Conservation (phyloP, 2,113 vertebrate species). For the Syngnathus typhle region DNA sequence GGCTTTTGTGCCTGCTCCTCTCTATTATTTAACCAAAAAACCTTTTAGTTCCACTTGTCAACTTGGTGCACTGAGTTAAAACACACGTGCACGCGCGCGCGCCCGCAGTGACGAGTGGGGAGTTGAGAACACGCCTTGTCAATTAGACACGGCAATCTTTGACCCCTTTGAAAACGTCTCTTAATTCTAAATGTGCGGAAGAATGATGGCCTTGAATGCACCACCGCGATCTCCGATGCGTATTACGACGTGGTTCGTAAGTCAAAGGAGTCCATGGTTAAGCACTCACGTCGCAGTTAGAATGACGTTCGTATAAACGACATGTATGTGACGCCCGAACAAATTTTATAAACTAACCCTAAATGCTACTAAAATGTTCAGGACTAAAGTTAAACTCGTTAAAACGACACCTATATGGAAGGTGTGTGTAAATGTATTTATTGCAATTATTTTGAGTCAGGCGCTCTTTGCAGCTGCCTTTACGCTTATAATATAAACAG, state of each 20-base stretch:
- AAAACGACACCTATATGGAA: no score
- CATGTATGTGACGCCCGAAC: no score
- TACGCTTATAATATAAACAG: not conserved
- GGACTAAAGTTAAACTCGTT: no score
- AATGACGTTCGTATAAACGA: no score
- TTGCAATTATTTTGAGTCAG: not conserved
- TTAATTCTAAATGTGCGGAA: slow-evolving; percentile 21
- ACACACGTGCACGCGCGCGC: not conserved
- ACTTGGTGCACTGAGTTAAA: slow-evolving; percentile 49
- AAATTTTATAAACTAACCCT: no score
- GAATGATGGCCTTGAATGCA: slow-evolving; percentile 10
- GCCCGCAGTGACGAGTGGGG: not conserved
- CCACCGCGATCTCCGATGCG: no score
- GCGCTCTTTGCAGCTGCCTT: not conserved
- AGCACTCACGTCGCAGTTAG: no score
- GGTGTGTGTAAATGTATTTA: not conserved
- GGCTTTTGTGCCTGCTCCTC: slow-evolving; percentile 90
- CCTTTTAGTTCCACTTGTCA: slow-evolving; percentile 77
- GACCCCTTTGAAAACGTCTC: slow-evolving; percentile 1
- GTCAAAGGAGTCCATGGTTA: not conserved
- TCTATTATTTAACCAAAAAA: slow-evolving; percentile 73
- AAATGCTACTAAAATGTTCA: no score
- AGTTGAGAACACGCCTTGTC: slow-evolving; percentile 10
- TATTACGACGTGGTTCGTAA: not conserved
- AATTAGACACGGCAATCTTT: not conserved